Evolutionary conservation across 2,888 invertebrate species (phyloP).

Genomic region (Acheta domesticus): DNA sequence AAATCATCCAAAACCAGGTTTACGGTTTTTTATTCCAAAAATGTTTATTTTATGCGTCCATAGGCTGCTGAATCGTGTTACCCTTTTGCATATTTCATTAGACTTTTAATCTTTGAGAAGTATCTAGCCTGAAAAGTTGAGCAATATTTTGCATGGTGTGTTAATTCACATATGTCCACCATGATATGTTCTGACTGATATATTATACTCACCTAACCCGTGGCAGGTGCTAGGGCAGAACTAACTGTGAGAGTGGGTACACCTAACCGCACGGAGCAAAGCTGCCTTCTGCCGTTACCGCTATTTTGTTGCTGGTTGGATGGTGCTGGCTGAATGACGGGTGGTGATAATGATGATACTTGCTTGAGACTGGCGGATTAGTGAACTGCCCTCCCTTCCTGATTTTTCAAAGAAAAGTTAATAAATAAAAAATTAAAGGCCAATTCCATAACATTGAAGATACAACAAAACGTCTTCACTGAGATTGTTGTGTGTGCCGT

Average conservation of each 20-base stretch:
- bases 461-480: not conserved
- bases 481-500: slow-evolving; percentile 9
- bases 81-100: too few species aligned
- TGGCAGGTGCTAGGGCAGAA: not conserved
- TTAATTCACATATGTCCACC: too few species aligned
- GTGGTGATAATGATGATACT: not conserved
- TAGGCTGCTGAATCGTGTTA: too few species aligned
- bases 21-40: too few species aligned
- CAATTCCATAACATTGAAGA: not conserved
- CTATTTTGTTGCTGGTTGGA: not conserved
- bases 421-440: not conserved
- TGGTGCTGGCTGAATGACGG: not conserved
- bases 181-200: too few species aligned
- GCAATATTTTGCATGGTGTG: too few species aligned
- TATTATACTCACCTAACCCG: too few species aligned
- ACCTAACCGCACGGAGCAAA: not conserved
- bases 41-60: too few species aligned
- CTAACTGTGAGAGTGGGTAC: not conserved
- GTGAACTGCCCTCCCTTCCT: not conserved
- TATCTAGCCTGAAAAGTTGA: too few species aligned
- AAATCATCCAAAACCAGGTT: too few species aligned
- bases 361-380: slow-evolving; percentile 8
- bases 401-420: too few species aligned
- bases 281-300: not conserved
- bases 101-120: too few species aligned